Evolutionary conservation across 2,113 vertebrate species (phyloP).

Genomic region (Dicentrarchus labrax): DNA sequence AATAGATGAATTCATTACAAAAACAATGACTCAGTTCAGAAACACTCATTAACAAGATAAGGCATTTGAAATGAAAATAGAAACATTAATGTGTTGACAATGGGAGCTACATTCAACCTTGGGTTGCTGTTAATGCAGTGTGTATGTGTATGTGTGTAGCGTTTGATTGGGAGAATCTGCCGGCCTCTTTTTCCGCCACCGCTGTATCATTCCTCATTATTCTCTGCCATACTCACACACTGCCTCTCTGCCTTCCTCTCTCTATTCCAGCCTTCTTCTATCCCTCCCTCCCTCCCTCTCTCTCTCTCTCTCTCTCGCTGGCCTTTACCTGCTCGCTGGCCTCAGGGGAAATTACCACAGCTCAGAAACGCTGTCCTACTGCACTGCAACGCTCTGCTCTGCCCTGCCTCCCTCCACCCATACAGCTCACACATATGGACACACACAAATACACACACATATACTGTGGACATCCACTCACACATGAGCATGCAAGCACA

Average conservation of each 20-base stretch:
- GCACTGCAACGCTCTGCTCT: constrained; percentile 63
- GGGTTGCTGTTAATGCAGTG: constrained; percentile 27
- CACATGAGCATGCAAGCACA: constrained; percentile 15
- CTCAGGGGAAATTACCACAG: constrained; percentile 85
- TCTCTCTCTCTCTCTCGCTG: constrained; percentile 61
- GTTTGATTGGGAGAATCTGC: constrained; percentile 56
- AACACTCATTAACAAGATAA: constrained; percentile 74
- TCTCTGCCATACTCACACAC: constrained; percentile 68
- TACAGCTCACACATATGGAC: constrained; percentile 47
- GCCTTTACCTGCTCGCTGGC: constrained; percentile 81
- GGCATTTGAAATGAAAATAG: constrained; percentile 69
- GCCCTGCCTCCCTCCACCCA: constrained; percentile 56
- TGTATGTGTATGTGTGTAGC: constrained; percentile 22
- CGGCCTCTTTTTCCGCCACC: constrained; percentile 55
- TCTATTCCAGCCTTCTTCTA: constrained; percentile 27
- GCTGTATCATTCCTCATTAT: constrained; percentile 81
- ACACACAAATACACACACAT: constrained; percentile 30
- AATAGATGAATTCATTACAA: constrained; percentile 76
- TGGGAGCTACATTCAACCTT: constrained; percentile 50
- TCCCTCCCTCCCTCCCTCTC: constrained; percentile 10
- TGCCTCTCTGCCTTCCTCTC: constrained; percentile 47
- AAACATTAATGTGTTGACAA: constrained; percentile 66
- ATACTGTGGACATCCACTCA: constrained; percentile 17
- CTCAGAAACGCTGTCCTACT: constrained; percentile 75
- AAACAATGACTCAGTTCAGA: constrained; percentile 77